These are phyloP conservation scores for Drosophila mimetica DNA, from an alignment of 2,888 invertebrate species.

Conservation along the genomic window DNA sequence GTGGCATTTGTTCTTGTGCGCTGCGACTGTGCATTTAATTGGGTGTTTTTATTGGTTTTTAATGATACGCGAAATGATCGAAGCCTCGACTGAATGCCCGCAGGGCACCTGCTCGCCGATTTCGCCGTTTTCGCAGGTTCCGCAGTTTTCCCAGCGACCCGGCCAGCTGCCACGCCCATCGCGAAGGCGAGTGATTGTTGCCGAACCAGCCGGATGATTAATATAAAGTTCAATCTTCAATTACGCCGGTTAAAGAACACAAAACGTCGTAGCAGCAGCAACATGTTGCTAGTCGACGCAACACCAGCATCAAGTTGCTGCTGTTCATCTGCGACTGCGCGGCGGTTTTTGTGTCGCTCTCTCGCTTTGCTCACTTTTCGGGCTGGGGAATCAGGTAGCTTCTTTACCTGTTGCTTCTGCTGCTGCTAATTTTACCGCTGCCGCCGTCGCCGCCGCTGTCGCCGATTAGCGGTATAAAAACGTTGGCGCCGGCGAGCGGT, in stretches of 20 bases:
- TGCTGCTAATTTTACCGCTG: conserved; percentile 17
- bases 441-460: conserved; percentile 13
- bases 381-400: conserved; percentile 47
- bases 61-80: conserved; percentile 79
- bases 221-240: conserved; percentile 72
- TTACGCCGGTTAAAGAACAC: conserved; percentile 46
- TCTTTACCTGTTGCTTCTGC: conserved; percentile 41
- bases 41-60: conserved; percentile 80
- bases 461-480: conserved; percentile 80
- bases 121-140: conserved; percentile 1
- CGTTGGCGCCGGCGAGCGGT: conserved; percentile 78
- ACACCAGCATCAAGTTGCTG: conserved; percentile 31
- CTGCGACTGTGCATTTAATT: conserved; percentile 71
- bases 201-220: conserved; percentile 66
- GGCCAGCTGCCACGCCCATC: conserved; percentile 60
- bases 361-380: conserved; percentile 20
- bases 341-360: conserved; percentile 17
- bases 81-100: conserved; percentile 58
- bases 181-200: conserved; percentile 70
- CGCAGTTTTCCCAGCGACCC: conserved; percentile 40
- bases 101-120: conserved; percentile 54
- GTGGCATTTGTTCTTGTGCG: conserved; percentile 73
- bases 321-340: conserved; percentile 23
- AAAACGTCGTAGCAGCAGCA: conserved; percentile 20
- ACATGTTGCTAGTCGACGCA: conserved; percentile 26